Evolutionary conservation across 2,113 vertebrate species (phyloP).

Genomic region (Electrona antarctica): DNA sequence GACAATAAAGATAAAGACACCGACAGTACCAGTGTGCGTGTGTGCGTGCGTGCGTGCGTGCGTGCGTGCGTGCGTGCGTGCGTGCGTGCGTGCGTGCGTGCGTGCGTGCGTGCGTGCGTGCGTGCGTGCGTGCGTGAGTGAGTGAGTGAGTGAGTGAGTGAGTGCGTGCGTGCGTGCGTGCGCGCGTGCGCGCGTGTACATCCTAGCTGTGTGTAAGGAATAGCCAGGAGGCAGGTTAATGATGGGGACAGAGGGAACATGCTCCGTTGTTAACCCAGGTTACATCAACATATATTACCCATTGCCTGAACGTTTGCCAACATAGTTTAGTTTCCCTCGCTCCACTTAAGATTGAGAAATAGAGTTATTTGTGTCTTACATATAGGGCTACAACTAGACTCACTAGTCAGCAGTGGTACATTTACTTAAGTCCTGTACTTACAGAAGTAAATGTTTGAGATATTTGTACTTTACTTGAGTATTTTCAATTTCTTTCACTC

Average conservation of each 20-base stretch:
- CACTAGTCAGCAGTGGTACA: no score
- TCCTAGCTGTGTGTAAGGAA: slow-evolving; percentile 71
- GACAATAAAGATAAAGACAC: no score
- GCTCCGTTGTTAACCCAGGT: slow-evolving; percentile 16
- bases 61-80: not conserved
- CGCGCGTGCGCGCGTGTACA: slow-evolving; percentile 13
- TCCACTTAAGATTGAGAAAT: no score
- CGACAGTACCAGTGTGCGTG: not conserved
- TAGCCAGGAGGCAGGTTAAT: slow-evolving; percentile 33
- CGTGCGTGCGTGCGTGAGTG: slow-evolving; percentile 19
- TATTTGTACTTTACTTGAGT: no score
- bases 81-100: not conserved
- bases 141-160: not conserved
- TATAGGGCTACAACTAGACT: no score
- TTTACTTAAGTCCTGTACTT: no score
- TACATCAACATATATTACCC: slow-evolving; percentile 17
- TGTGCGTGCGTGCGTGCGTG: not conserved
- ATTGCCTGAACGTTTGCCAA: no score
- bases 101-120: slow-evolving; percentile 12
- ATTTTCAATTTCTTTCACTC: no score
- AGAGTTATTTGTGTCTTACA: no score
- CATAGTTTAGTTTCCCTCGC: no score
- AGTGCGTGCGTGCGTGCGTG: not conserved
- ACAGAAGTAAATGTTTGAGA: no score
- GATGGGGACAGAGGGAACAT: slow-evolving; percentile 44